These are phyloP conservation scores for Taenaris catops DNA, from an alignment of 2,888 invertebrate species.

Conservation along the genomic window DNA sequence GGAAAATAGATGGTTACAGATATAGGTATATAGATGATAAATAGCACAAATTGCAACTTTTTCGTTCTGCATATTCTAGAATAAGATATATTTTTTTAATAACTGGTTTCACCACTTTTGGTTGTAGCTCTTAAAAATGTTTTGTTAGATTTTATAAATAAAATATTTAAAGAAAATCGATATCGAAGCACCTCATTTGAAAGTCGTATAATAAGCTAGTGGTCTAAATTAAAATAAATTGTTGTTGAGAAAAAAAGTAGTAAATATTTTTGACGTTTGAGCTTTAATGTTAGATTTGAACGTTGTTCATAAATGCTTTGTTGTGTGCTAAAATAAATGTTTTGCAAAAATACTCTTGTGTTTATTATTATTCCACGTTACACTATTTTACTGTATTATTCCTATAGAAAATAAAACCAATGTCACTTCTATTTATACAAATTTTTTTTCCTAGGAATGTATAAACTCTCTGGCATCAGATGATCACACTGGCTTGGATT, in stretches of 20 bases:
- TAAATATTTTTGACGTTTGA: slow-evolving; percentile 21
- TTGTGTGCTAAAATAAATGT: slow-evolving; percentile 58
- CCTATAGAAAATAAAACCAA: not conserved
- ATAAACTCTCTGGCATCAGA: slow-evolving; percentile 79
- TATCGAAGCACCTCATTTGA: too few relatives aligned
- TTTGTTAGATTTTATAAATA: too few relatives aligned
- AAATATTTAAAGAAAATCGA: too few relatives aligned
- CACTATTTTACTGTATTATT: too few relatives aligned
- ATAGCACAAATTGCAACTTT: too few relatives aligned
- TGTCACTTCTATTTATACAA: not conserved
- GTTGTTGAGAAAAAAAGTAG: slow-evolving; percentile 21
- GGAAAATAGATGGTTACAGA: too few relatives aligned
- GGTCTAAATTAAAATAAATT: not conserved
- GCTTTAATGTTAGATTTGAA: slow-evolving; percentile 21
- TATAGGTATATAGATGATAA: too few relatives aligned
- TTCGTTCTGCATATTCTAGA: too few relatives aligned
- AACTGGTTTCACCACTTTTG: too few relatives aligned
- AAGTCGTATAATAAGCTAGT: too few relatives aligned
- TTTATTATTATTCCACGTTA: slow-evolving; percentile 21
- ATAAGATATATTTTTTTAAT: too few relatives aligned
- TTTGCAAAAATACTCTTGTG: slow-evolving; percentile 14
- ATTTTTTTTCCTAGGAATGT: slow-evolving; percentile 58
- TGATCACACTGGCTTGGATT: slow-evolving; percentile 82
- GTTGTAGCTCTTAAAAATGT: too few relatives aligned
- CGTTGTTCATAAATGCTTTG: slow-evolving; percentile 38